These are phyloP conservation scores for Malurus alboscapulatus DNA, from an alignment of 2,113 vertebrate species.

Conservation along the genomic window DNA sequence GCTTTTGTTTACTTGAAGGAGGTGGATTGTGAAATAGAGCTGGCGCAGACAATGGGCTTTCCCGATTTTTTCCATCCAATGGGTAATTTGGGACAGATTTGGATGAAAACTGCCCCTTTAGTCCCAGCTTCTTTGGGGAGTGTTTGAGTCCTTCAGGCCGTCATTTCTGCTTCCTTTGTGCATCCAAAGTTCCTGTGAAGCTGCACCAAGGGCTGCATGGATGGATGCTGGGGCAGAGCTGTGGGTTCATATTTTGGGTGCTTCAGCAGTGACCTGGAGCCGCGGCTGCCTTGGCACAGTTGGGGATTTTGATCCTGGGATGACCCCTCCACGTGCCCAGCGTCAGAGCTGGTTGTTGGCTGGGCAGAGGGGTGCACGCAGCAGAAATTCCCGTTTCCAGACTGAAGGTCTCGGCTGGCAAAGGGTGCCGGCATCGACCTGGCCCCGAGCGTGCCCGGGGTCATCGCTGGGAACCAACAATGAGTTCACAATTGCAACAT, in stretches of 20 bases:
- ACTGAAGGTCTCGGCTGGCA: not conserved
- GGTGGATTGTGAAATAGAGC: not conserved
- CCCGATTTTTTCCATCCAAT: rapidly evolving
- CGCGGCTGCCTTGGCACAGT: not conserved
- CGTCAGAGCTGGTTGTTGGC: not conserved
- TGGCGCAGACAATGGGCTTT: rapidly evolving
- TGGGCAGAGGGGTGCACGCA: not conserved
- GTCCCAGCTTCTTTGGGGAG: not conserved
- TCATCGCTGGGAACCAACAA: rapidly evolving
- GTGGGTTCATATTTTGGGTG: not conserved
- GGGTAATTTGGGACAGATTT: not conserved
- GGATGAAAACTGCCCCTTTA: not conserved
- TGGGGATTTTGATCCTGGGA: not conserved
- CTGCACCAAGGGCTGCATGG: not conserved
- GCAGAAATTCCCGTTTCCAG: not conserved
- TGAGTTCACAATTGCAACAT: not conserved
- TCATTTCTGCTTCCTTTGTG: not conserved
- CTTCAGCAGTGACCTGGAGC: not conserved
- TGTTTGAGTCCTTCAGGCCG: not conserved
- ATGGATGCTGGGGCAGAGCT: rapidly evolving
- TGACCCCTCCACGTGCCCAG: rapidly evolving
- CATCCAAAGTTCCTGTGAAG: rapidly evolving
- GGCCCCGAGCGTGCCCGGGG: rapidly evolving
- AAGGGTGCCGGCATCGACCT: not conserved
- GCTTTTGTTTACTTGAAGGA: not conserved